A percentile compares a stretch with the other conserved stretches of the same genome.
These are phyloP conservation scores for Cosmia pyralina DNA, from an alignment of 2,888 invertebrate genomes.

Conservation along the genomic window DNA sequence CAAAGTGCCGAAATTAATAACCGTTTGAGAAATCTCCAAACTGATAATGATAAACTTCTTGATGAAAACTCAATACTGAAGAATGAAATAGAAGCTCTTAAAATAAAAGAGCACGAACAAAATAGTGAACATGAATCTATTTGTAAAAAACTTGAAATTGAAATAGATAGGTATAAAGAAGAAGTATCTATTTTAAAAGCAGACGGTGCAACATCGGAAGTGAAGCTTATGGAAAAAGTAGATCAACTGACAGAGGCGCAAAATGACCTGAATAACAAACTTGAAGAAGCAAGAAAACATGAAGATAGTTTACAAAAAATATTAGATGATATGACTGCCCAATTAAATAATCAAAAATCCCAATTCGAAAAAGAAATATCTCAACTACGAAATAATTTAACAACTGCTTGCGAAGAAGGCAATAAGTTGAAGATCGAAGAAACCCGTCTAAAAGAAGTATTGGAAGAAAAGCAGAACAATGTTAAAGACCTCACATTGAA, in stretches of 20 bases:
- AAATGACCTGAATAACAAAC: constrained; percentile 86
- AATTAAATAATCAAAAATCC: constrained; percentile 83
- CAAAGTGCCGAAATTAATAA: constrained; percentile 74
- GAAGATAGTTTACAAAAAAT: constrained; percentile 87
- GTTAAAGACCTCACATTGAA: constrained; percentile 84
- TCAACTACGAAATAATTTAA: constrained; percentile 78
- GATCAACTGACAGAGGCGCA: constrained; percentile 87
- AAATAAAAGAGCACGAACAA: constrained; percentile 82
- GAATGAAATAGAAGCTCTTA: constrained; percentile 82
- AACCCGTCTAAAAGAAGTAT: constrained; percentile 70
- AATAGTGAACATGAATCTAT: constrained; percentile 79
- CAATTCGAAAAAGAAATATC: constrained; percentile 82
- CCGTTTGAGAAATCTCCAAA: constrained; percentile 77
- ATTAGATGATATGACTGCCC: constrained; percentile 83
- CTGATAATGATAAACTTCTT: constrained; percentile 79
- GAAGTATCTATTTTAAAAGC: constrained; percentile 85
- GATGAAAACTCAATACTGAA: constrained; percentile 86
- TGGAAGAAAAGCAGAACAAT: constrained; percentile 82
- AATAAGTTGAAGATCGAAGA: constrained; percentile 78
- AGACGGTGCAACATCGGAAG: constrained; percentile 84
- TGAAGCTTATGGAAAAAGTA: constrained; percentile 87
- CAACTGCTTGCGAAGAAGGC: constrained; percentile 74
- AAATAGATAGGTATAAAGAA: constrained; percentile 86
- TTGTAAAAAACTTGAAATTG: constrained; percentile 83
- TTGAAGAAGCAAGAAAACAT: constrained; percentile 86